Evolutionary conservation across 2,113 vertebrate genomes (phyloP), one percentile per base, ranked within the genome.

Genomic region (Gasterosteus nipponicus): DNA sequence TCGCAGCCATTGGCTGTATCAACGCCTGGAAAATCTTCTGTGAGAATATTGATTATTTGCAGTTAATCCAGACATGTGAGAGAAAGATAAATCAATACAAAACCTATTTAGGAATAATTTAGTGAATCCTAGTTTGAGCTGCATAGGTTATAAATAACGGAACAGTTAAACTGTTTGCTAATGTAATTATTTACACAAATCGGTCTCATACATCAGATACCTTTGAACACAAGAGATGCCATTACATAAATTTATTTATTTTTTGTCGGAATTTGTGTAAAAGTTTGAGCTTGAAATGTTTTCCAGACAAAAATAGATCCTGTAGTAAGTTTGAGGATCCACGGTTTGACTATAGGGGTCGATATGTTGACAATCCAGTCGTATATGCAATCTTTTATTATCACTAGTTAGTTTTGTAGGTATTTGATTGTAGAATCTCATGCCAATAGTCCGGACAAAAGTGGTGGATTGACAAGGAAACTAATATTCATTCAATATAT

Each of bases 11-110:
- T 81, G 65, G 2, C 7, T 31, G 8, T 69, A 85, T 87, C 84
- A 84, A 78, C 53, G 35, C 44, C 8, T 64, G 73, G 47, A 65
- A 80, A 41, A 78, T 39, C 38, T 73, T 67, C 15, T 33, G 16
- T 75, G 86, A 47, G 39, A 11, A 67, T 81, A 89, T 89, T 77
- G 88, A 88, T 68, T 81, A 64, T 46, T 77, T 81, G 39, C 47
- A 69, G 73, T 64, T 80, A 78, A 84, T 87, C 44, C 41, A 60
- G 57, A 69, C 69, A 83, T 76, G 75, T 53, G 39, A 42, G 22
- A 67, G 60, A 61, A 62, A 39, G 19, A 33, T 33, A 44, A 71
- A 78, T 83, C 64, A 64, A 81, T 76, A 35, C 29, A 39, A 73
- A 41, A 61, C 47, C 11, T 31, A 46, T 66, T 70, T 39, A 56